A percentile compares a stretch with the other conserved stretches of the same genome.
These are phyloP conservation scores for Epizoanthus fatuus DNA, from an alignment of 92 coral and sea anemone genomes.

Conservation along the genomic window DNA sequence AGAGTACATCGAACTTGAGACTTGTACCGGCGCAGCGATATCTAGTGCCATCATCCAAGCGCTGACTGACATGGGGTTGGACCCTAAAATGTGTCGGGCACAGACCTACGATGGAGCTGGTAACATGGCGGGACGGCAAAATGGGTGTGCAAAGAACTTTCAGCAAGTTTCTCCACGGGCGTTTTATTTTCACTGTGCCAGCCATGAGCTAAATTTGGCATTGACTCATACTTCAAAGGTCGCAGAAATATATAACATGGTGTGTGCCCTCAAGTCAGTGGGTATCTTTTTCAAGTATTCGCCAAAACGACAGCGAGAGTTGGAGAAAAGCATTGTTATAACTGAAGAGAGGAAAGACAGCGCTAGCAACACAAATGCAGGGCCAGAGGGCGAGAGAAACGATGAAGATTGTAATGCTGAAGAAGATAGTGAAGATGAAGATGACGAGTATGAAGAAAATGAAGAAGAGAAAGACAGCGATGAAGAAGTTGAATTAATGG, in stretches of 20 bases:
- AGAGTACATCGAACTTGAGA: slow-evolving; percentile 45
- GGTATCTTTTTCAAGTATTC: neutral
- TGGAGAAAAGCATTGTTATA: neutral
- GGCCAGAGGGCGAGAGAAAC: slow-evolving; percentile 27
- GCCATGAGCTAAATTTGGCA: slow-evolving; percentile 51
- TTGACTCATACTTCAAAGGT: neutral
- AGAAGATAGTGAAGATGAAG: neutral
- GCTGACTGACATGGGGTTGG: slow-evolving; percentile 46
- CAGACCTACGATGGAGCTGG: slow-evolving; percentile 65
- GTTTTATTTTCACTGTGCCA: slow-evolving; percentile 38
- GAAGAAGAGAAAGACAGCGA: neutral
- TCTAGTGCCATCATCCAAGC: neutral
- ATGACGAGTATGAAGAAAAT: no score
- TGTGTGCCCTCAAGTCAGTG: neutral
- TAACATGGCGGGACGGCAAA: slow-evolving; percentile 61
- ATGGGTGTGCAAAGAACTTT: slow-evolving; percentile 58
- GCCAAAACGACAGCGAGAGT: neutral
- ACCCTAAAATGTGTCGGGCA: slow-evolving; percentile 58
- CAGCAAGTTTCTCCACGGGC: slow-evolving; percentile 41
- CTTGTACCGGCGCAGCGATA: slow-evolving; percentile 37
- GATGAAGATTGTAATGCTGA: slow-evolving; percentile 15
- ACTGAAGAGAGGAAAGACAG: slow-evolving; percentile 1
- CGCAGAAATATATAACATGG: slow-evolving; percentile 1
- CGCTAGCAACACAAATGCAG: neutral
- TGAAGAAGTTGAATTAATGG: slow-evolving; percentile 9